Base-by-base conservation (phyloP, 1,140 invertebrate species). In the Philaenus spumarius region DNA sequence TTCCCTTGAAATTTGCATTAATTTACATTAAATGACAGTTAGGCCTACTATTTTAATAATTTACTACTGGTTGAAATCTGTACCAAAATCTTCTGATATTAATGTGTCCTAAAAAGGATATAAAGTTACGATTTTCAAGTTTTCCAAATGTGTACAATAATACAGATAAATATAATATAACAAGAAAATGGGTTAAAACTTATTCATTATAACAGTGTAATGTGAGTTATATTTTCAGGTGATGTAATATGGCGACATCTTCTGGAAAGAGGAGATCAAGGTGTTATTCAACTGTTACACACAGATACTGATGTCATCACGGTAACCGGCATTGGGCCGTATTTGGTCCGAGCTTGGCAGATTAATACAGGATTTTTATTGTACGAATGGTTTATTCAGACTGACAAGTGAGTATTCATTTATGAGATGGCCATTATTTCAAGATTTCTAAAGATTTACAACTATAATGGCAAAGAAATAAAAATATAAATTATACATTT, bases 231-330 rank as follows among this genome's bases (percentile, higher is more conserved):
- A 54, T 45, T 60, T 58, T 47, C 61, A 86, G 84, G 87, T 54
- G 81, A 89, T 67, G 81, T 93, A 64, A 70, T 88, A 64, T 94
- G 90, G 88, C 78, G 90, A 54, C 83, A 90, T 73, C 76, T 92
- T 24, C 77, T 93, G 42, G 89, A 93, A 69, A 73, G 75, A 61
- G 78, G 76, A 62, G 74, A 79, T 22, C 68, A 80, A 30, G 75
- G 67, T 26, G 30, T 35, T 62, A 73, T 82, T 65, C 77, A 84
- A 55, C 73, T 82, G 65, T 67, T 83, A 63, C 69, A 85, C 62
- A 71, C 77, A 43, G 72, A 75, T 64, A 77, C 70, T 63, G 83
- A 87, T 64, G 76, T 87, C 48, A 75, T 90, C 17, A 86, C 87
- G 0, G 79, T 93, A 1, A 77, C 79, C 57, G 86, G 85, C 60